Conservation (phyloP, 2,113 vertebrate species). For the Pituophis catenifer region DNA sequence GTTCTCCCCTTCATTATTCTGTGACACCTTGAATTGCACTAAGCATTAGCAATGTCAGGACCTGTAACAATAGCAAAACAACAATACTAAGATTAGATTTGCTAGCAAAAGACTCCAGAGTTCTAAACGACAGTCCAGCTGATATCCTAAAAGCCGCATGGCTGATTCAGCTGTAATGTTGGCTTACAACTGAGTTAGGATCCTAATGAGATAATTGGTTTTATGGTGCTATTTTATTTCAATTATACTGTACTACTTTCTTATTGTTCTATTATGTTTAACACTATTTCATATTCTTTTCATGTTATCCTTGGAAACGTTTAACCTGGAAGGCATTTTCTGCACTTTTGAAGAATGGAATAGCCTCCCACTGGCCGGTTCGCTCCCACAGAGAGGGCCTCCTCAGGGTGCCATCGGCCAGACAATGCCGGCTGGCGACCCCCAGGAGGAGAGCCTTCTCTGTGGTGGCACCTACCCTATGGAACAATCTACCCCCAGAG, state of each 20-base stretch:
- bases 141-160: not conserved
- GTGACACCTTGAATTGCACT: not conserved
- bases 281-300: not conserved
- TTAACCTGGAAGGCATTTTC: not conserved
- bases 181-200: not conserved
- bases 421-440: too few relatives aligned
- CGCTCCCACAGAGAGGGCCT: too few relatives aligned
- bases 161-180: not conserved
- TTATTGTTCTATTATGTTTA: not conserved
- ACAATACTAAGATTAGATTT: not conserved
- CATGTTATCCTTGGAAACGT: not conserved
- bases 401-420: too few relatives aligned
- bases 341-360: not conserved
- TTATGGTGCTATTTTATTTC: not conserved
- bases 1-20: not conserved
- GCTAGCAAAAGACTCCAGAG: not conserved
- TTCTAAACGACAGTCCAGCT: not conserved
- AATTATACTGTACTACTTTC: not conserved
- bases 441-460: too few relatives aligned
- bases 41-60: not conserved
- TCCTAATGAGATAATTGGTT: not conserved
- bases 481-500: too few relatives aligned
- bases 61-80: not conserved
- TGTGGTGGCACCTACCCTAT: too few relatives aligned
- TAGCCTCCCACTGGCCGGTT: too few relatives aligned